A percentile compares a stretch with the other conserved stretches of the same genome.
These are phyloP conservation scores for Apodemia hepburni DNA, from an alignment of 2,888 invertebrate genomes.

Conservation along the genomic window DNA sequence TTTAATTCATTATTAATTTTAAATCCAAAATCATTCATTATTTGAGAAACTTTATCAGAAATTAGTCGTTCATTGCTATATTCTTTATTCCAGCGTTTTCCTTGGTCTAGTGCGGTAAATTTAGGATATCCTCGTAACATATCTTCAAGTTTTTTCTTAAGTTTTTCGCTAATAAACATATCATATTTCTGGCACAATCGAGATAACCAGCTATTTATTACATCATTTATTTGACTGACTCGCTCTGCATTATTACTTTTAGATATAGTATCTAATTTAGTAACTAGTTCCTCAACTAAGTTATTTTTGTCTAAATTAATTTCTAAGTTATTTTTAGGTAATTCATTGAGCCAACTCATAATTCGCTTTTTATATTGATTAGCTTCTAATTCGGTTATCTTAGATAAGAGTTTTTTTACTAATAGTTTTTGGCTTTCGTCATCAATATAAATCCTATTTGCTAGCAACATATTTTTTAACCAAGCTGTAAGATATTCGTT, in stretches of 20 bases:
- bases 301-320: not conserved
- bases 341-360: slow-evolving; percentile 17
- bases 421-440: slow-evolving; percentile 22
- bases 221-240: slow-evolving; percentile 17
- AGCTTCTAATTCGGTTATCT: slow-evolving; percentile 13
- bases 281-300: slow-evolving; percentile 15
- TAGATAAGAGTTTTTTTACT: slow-evolving; percentile 22
- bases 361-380: slow-evolving; percentile 7
- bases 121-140: not conserved
- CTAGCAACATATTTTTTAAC: slow-evolving; percentile 21
- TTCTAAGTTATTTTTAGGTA: slow-evolving; percentile 2
- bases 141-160: slow-evolving; percentile 14
- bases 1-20: not conserved
- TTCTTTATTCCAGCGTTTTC: slow-evolving; percentile 4
- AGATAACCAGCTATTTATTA: slow-evolving; percentile 18
- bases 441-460: slow-evolving; percentile 19
- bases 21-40: not conserved
- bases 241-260: slow-evolving; percentile 3
- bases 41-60: slow-evolving; percentile 6
- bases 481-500: slow-evolving; percentile 22
- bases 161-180: not conserved
- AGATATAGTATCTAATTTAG: slow-evolving; percentile 13
- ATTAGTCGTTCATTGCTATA: not conserved
- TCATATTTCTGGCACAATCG: slow-evolving; percentile 11
- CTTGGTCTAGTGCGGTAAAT: not conserved